Evolutionary conservation across 2,888 invertebrate species (phyloP), one percentile per base, ranked within the genome.

Genomic region (Troilus luridus): DNA sequence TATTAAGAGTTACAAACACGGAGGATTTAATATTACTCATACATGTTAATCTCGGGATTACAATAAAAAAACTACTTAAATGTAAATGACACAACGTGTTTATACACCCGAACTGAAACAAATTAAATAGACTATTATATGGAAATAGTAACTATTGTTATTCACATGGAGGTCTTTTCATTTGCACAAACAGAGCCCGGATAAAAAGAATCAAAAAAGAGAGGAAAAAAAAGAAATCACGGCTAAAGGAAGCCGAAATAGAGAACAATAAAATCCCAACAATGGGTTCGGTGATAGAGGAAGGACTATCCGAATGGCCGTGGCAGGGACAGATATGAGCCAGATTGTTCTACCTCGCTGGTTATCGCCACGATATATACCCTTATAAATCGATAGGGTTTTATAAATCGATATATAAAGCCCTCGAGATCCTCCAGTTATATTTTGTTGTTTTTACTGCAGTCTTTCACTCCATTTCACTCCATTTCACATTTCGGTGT

Each of bases 181-280:
- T 77, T 77, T 41, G 27, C 72, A 77, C 72, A 27, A 77, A 77
- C 72, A 41, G 27, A 77, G 7, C 17, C 72, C 24, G 72, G 41
- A 77, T 77, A 77, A 77, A 77, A 77, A 77, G 59, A 59, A 59
- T 14, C 59, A 10, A 59, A 59, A 59, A 59, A 14, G 59, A 10
- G 14, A 41, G n/a, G n/a, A 67, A 19, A 67, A 67, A 24, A 67
- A 77, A 77, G 41, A 77, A 41, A 41, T 77, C 72, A 77, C 27
- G 72, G 72, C 27, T 77, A 77, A 77, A 77, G 72, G 72, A 77
- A 77, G 72, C 72, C 72, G 72, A 77, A 77, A 77, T 41, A 24
- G 72, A 77, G 19, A 77, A 77, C 72, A 77, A 77, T 77, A 77
- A 77, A 41, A 41, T 41, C 10, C 24, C 19, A 17, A 77, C 72